Percentiles rank a stretch among this genome's conserved stretches.
Conservation (phyloP, 2,113 vertebrate genomes). For the Heterotis niloticus region DNA sequence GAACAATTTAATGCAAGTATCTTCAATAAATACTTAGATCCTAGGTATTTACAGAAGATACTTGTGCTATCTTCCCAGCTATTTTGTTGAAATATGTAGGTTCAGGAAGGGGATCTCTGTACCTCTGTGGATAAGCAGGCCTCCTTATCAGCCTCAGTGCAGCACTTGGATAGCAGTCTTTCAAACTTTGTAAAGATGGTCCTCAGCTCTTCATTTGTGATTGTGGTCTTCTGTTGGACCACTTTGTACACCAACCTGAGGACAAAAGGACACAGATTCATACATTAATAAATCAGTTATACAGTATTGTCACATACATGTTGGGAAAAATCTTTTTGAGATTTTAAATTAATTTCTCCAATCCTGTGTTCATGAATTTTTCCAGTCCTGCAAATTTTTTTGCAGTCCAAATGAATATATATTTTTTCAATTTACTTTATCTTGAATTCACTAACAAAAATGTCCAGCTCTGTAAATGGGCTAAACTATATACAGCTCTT, state of each 20-base stretch:
- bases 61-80: too few relatives aligned
- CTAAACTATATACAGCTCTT: too few relatives aligned
- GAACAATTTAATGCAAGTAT: too few relatives aligned
- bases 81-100: neutral
- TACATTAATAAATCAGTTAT: neutral
- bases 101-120: neutral
- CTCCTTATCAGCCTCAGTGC: neutral
- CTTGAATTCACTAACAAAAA: too few relatives aligned
- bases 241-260: neutral
- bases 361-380: too few relatives aligned
- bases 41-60: too few relatives aligned
- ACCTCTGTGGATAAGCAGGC: slow-evolving; percentile 15
- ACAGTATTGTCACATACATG: neutral
- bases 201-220: neutral
- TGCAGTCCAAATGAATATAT: too few relatives aligned
- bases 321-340: neutral
- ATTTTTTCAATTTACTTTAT: too few relatives aligned
- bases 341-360: too few relatives aligned
- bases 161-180: neutral
- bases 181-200: neutral
- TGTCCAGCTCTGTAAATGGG: too few relatives aligned
- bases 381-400: too few relatives aligned
- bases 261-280: neutral
- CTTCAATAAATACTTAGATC: too few relatives aligned
- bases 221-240: neutral